Evolutionary conservation across 2,113 vertebrate species (phyloP), one percentile per base, ranked within the genome.

Genomic region (Pterocles burchelli): DNA sequence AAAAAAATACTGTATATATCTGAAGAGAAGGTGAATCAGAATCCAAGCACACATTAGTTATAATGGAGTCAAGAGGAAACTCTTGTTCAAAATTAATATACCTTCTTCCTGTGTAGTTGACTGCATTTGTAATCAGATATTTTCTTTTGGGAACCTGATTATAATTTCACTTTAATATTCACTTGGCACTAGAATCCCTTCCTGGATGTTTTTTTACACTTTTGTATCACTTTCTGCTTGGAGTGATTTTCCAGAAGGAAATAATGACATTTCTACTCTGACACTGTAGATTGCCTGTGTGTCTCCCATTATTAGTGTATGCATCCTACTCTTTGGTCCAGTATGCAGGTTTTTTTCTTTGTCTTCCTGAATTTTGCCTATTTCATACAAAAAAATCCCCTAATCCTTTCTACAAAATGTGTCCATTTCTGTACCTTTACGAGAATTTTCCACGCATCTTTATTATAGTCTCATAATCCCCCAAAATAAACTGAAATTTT

Each of bases 401-500:
- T 7, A 51, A 24, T 7, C 1, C 1, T 85, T 46, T 52, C 24
- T 73, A 58, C 6, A 49, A 68, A 82, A 63, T 36, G 1, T 1
- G 0, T 52, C 3, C 0, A 25, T 4, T 62, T 76, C 49, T 79
- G 9, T 21, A 31, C 1, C 2, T 81, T 90, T 55, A 19, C 22
- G 46, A 41, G 19, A 68, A n/a, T 90, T 83, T 76, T 70, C 6
- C 6, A 14, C 1, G 1, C 26, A 45, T 43, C 15, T 54, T 70
- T 36, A 31, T 9, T 36, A 17, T 4, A 38, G 38, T 49, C 14
- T 80, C 17, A 2, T 48, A n/a, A 21, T 26, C 9, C 1, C 1
- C 4, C 1, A 33, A 46, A 79, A 6, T 2, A 21, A 3, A 36
- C 2, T 6, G 2, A 38, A 5, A 0, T 70, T 43, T 58, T 51